Percentiles rank a stretch among this genome's conserved stretches.
These are phyloP conservation scores for Percopsis transmontana DNA, from an alignment of 2,113 vertebrate species.

Conservation along the genomic window DNA sequence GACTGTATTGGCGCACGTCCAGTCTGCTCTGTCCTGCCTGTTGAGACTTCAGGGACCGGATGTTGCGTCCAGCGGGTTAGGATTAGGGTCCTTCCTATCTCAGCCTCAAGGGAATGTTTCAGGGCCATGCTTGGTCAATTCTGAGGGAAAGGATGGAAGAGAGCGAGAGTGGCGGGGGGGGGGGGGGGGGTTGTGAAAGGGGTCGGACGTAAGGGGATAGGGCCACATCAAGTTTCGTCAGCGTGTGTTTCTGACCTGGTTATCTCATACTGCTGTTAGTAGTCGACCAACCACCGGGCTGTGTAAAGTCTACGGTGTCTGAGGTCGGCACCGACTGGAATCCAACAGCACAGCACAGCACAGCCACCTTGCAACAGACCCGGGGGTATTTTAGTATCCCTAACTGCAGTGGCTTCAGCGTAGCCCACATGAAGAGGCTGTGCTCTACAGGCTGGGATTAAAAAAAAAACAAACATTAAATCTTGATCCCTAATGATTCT, in stretches of 20 bases:
- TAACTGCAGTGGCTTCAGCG: neutral
- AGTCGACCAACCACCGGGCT: slow-evolving; percentile 26
- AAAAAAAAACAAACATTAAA: neutral
- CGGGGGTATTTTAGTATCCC: slow-evolving; percentile 13
- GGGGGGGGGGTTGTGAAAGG: neutral
- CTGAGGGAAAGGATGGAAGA: neutral
- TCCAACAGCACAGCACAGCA: neutral
- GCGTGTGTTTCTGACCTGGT: slow-evolving; percentile 4
- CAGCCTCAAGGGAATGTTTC: slow-evolving; percentile 6
- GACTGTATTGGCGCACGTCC: slow-evolving; percentile 37
- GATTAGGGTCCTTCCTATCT: slow-evolving; percentile 10
- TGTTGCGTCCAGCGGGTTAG: slow-evolving; percentile 8
- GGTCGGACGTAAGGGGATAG: slow-evolving; percentile 4
- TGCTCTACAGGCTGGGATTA: no score
- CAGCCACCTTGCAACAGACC: slow-evolving; percentile 17
- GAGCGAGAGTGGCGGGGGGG: neutral
- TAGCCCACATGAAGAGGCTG: slow-evolving; percentile 17
- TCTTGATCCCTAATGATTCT: neutral
- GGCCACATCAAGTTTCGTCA: slow-evolving; percentile 10
- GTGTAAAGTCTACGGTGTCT: slow-evolving; percentile 33
- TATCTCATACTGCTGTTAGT: slow-evolving; percentile 26
- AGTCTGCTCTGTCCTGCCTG: slow-evolving; percentile 26
- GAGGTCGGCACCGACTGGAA: slow-evolving; percentile 6
- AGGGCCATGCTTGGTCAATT: neutral
- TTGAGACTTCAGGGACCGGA: neutral